A percentile compares a stretch with the other conserved stretches of the same genome.
phyloP scores from a whole-genome alignment of 2,888 invertebrate species.

The Caradrina kadenii region DNA sequence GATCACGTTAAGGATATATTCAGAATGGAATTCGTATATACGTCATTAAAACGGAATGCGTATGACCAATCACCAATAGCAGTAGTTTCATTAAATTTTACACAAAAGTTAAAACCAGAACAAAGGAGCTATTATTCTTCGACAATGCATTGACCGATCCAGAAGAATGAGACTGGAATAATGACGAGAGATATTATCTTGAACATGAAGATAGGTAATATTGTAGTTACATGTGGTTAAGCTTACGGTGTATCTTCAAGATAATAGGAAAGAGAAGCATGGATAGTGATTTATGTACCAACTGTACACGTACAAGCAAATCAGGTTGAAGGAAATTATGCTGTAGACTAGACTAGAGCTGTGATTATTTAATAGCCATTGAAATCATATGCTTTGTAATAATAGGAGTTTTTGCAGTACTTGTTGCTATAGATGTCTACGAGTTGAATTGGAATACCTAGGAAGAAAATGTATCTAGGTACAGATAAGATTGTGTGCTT shows the following conservation, averaged over 20 bases:
- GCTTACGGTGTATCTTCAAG: constrained; percentile 48
- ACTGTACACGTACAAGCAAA: constrained; percentile 43
- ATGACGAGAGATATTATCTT: constrained; percentile 47
- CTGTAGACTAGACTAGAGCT: constrained; percentile 4
- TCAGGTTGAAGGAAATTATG: constrained; percentile 40
- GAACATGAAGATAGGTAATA: constrained; percentile 46
- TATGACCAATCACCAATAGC: constrained; percentile 27
- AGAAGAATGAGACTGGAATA: constrained; percentile 43
- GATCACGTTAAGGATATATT: constrained; percentile 28
- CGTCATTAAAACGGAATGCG: constrained; percentile 39
- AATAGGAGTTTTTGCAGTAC: constrained; percentile 7
- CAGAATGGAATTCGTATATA: constrained; percentile 25
- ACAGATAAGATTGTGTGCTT: neutral
- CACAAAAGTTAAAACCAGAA: constrained; percentile 9
- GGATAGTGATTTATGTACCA: constrained; percentile 51
- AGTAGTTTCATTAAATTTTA: constrained; percentile 13
- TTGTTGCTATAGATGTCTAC: neutral
- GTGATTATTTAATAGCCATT: constrained; percentile 15
- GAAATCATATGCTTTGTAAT: constrained; percentile 19
- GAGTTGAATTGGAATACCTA: neutral
- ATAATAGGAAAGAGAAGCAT: constrained; percentile 45
- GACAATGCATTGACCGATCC: constrained; percentile 26
- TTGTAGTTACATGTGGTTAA: constrained; percentile 54
- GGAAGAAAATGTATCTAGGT: neutral
- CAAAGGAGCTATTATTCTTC: constrained; percentile 16